These are phyloP conservation scores for Melanotaenia parkinsoni DNA, from an alignment of 2,797 vertebrate genomes.

Conservation along the genomic window DNA sequence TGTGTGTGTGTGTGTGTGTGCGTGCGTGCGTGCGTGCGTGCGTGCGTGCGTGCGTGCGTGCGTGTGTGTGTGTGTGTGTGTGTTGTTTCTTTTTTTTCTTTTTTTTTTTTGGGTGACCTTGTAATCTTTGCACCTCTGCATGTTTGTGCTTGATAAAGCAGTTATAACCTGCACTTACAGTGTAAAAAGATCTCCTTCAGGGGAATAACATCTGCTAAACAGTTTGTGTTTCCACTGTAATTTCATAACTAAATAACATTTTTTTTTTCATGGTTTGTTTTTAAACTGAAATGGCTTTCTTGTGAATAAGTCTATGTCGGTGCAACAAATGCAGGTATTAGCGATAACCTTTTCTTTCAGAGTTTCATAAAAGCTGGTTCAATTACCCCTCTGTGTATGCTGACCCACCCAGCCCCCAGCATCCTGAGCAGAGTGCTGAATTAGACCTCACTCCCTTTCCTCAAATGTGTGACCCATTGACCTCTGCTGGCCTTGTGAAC, in stretches of 20 bases:
- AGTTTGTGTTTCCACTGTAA: constrained; percentile 31
- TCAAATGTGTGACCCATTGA: constrained; percentile 68
- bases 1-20: constrained; percentile 15
- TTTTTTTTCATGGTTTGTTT: constrained; percentile 22
- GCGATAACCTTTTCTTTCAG: constrained; percentile 63
- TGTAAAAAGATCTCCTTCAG: constrained; percentile 34
- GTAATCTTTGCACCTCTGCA: constrained; percentile 42
- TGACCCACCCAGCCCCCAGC: constrained; percentile 26
- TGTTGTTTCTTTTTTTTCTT: constrained; percentile 9
- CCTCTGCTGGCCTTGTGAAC: constrained; percentile 61
- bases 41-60: constrained; percentile 1
- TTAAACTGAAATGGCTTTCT: constrained; percentile 3
- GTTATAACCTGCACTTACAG: constrained; percentile 20
- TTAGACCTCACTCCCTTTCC: constrained; percentile 66
- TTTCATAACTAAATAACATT: constrained; percentile 39
- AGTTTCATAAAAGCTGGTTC: constrained; percentile 57
- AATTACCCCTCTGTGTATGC: constrained; percentile 26
- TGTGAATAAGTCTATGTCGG: constrained; percentile 1
- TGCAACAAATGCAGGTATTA: constrained; percentile 17
- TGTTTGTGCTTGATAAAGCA: constrained; percentile 43
- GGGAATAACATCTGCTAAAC: constrained; percentile 19
- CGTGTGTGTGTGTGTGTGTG: constrained; percentile 19
- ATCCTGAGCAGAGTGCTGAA: constrained; percentile 68
- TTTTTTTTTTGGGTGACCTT: constrained; percentile 31
- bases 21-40: no score